Base-by-base conservation (phyloP, 2,113 vertebrate genomes). In the Seriola rivoliana region DNA sequence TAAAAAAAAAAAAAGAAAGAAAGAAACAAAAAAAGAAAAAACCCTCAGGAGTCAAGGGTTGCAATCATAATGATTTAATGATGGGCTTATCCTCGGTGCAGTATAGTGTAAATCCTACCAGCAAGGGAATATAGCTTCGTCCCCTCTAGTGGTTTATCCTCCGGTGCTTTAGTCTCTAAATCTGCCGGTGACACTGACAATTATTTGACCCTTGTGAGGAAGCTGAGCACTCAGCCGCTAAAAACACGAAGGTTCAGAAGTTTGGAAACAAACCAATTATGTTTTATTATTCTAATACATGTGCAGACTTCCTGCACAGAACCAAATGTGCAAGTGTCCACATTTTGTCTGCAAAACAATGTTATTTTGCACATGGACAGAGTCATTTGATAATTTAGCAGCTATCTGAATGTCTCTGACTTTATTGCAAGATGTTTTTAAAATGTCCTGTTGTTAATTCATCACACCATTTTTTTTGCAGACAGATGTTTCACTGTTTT, bases 61-160 rank as follows among this genome's bases (percentile, higher is more conserved):
- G 92, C 89, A 90, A 93, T 93, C 91, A 90, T 93, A 92, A 94
- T 94, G 91, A 94, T 93, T 93, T 93, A 93, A 88, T 89, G 92
- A 89, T 60, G 74, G 91, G 58, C 82, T 91, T 93, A 76, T 91
- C 59, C 83, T 75, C 36, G 13, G 76, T 86, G 90, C 86, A 93
- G 87, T 93, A 85, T 79, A 90, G 89, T 92, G 78, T 93, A 92
- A 93, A 94, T 93, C 90, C 85, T 88, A 80, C 63, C 81, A 90
- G 82, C 82, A 77, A 54, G 75, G 81, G 93, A 91, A 87, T 91
- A 91, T 89, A 87, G 85, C 80, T 81, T 71, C 90, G 86, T 93
- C 90, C 90, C 92, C 80, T 87, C 73, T n/a, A 52, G 91, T 84
- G 86, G 79, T 91, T 93, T 89, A 90, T 92, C 84, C 88, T 91